Evolutionary conservation across 2,888 invertebrate genomes (phyloP).

Genomic region (Sminthurides aquaticus): DNA sequence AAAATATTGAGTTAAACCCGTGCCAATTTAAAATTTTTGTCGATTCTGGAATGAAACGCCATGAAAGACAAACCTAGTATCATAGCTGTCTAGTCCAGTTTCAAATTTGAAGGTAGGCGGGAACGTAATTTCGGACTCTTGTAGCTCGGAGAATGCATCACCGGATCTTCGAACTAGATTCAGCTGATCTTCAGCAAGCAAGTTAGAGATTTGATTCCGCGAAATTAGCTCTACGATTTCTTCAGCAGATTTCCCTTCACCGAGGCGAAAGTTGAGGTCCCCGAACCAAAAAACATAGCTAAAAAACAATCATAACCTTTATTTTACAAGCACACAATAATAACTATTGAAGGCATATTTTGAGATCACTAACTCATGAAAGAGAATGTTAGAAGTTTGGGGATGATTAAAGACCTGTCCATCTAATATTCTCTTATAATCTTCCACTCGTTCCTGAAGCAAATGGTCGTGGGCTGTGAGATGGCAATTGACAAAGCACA

Average conservation of each 20-base stretch:
- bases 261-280: constrained; percentile 77
- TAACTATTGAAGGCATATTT: background rate
- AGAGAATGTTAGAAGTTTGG: constrained; percentile 75
- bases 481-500: constrained; percentile 84
- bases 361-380: constrained; percentile 79
- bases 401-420: constrained; percentile 70
- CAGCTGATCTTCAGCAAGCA: constrained; percentile 72
- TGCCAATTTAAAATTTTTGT: constrained; percentile 3
- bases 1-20: constrained; percentile 43
- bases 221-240: constrained; percentile 61
- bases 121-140: constrained; percentile 65
- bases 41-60: background rate
- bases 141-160: constrained; percentile 75
- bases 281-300: constrained; percentile 89
- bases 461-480: constrained; percentile 81
- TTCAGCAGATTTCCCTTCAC: constrained; percentile 57
- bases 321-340: background rate
- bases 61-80: too few relatives aligned
- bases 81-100: constrained; percentile 66
- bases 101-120: constrained; percentile 82
- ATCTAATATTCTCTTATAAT: constrained; percentile 78
- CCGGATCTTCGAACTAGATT: constrained; percentile 61
- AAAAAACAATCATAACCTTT: background rate
- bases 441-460: constrained; percentile 73
- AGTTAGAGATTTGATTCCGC: constrained; percentile 57